Evolutionary conservation across 2,113 vertebrate genomes (phyloP).

Genomic region (Pseudolaguvia tuberculata): DNA sequence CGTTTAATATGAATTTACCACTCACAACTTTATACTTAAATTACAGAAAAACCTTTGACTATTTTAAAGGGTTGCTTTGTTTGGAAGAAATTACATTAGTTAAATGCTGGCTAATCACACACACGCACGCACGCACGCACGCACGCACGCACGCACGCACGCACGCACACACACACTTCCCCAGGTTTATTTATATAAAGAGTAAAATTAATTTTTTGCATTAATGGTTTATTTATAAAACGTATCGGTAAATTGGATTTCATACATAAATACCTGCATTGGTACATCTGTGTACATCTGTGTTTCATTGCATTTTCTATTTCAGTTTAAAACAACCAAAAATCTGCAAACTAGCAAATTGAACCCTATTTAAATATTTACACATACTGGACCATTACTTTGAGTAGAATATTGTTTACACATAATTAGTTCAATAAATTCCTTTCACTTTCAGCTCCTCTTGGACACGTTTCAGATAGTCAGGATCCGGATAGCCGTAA

Average conservation of each 20-base stretch:
- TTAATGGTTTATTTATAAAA: no score
- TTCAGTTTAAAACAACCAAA: background rate
- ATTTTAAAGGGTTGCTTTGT: background rate
- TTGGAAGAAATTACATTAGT: background rate
- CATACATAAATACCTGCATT: no score
- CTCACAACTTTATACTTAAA: background rate
- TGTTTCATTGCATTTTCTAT: background rate
- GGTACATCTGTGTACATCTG: background rate
- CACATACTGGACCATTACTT: background rate
- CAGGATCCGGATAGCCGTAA: conserved; percentile 71
- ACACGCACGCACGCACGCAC: no score
- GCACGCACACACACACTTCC: no score
- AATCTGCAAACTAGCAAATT: background rate
- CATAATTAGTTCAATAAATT: conserved; percentile 44
- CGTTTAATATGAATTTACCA: background rate
- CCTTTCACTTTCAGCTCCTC: conserved; percentile 71
- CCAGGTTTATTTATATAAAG: background rate
- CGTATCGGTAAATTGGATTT: no score
- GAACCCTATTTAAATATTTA: background rate
- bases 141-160: background rate
- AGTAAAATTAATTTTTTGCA: background rate
- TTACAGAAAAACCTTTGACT: background rate
- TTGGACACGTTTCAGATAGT: conserved; percentile 64
- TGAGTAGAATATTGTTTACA: background rate
- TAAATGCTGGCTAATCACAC: background rate